Base-by-base conservation (phyloP, 2,113 vertebrate genomes). In the Triplophysa dalaica region DNA sequence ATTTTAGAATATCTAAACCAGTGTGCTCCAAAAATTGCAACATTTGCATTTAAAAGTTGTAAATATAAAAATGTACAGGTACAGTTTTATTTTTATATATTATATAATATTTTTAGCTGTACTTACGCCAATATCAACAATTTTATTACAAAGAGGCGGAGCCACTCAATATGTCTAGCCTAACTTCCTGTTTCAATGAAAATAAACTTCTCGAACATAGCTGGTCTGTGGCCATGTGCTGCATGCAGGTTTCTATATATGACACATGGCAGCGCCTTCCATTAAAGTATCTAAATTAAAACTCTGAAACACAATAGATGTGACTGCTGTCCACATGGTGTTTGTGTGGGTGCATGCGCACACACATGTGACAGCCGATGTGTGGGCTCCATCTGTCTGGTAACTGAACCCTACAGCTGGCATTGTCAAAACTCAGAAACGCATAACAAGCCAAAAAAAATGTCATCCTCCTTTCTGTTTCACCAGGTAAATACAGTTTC, bases 351-450 rank as follows among this genome's bases (percentile, higher is more conserved):
- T 52, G 50, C 16, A 9, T 50, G 12, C 45, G 11, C 45, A 50
- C 14, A 19, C 16, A 54, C 14, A 56, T 56, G 17, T 56, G 52
- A 56, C 16, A 58, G 54, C n/a, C 13, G 17, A 70, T 70, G 52
- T 72, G 45, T 70, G 22, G 22, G 48, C 29, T 60, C 50, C 70
- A 17, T 60, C 29, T 58, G 12, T 74, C 70, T 61, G 13, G 7
- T 24, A 45, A 45, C 56, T 74, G 70, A 74, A 74, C 19, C 24
- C 38, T 56, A 74, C 70, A 74, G 61, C 70, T 74, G 54, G 33
- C 38, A 74, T 33, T 74, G 33, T 41, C 70, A 74, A 74, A 45
- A 74, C 56, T 74, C 33, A 74, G 38, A 45, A 74, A 72, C 38
- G 50, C 69, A 72, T 56, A 74, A 41, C 56, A 74, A 41, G 38